Evolutionary conservation across 2,113 vertebrate genomes (phyloP), one percentile per base, ranked within the genome.

Genomic region (Mastomys coucha): DNA sequence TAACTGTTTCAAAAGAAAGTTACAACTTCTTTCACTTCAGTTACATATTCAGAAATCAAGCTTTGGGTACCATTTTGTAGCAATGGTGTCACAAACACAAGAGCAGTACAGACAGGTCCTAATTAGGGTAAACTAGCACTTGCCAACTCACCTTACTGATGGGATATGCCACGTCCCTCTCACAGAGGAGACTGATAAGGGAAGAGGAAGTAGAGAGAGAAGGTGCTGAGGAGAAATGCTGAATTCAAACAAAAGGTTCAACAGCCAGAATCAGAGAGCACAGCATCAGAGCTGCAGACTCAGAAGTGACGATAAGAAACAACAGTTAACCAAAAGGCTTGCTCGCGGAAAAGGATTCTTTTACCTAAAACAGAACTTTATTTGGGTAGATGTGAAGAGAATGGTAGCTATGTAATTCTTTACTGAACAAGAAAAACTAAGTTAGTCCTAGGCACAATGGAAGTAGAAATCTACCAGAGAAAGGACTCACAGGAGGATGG

Each of bases 331-430:
- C 2, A 77, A 49, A 78, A 24, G 14, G 88, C 91, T n/a, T 93
- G 51, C 7, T 1, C 31, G 49, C 85, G 90, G 88, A 12, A 93
- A 93, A 87, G 20, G 87, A 75, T 42, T 63, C 12, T 36, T 89
- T 84, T 56, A 69, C 84, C 82, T 20, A 77, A 70, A 86, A 88
- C 11, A 94, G 75, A 97, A 80, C 17, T 1, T 51, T 84, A 93
- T 24, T 45, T 24, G 72, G n/a, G 72, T 88, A 91, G n/a, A 77
- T 36, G 24, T 70, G 31, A 85, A 63, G 39, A 85, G 60, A 85
- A 65, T 45, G 26, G 22, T 33, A 63, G 53, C n/a, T 89, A 39
- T 63, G 65, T 45, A 95, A 81, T 73, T 72, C 69, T 78, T 39
- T 36, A 69, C 12, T 33, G 49, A 91, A 88, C 36, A 88, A 87